phyloP scores from a whole-genome alignment of 2,888 invertebrate species.

The Homarus gammarus region DNA sequence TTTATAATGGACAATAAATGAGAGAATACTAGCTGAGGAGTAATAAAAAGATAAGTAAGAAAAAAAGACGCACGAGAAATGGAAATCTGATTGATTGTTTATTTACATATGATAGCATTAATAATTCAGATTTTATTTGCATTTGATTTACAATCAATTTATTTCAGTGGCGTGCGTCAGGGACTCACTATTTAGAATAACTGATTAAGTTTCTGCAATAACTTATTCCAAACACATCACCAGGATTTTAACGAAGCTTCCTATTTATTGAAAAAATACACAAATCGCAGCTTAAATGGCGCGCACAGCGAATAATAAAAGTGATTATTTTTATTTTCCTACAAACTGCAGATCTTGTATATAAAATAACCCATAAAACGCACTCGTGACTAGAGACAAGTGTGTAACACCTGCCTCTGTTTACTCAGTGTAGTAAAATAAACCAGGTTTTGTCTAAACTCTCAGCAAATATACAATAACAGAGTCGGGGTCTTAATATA shows the following conservation, averaged over 20 bases:
- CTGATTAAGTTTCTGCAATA: not conserved
- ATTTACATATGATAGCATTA: slow-evolving; percentile 9
- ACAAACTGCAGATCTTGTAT: too few species aligned
- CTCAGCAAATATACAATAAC: too few species aligned
- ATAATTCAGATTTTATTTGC: slow-evolving; percentile 10
- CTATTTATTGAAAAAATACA: not conserved
- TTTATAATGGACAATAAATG: too few species aligned
- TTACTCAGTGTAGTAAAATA: too few species aligned
- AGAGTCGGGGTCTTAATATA: too few species aligned
- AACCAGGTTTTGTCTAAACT: too few species aligned
- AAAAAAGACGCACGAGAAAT: not conserved
- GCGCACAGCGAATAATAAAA: too few species aligned
- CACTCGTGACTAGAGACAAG: too few species aligned
- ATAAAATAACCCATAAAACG: too few species aligned
- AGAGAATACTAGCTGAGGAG: not conserved
- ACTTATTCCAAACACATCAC: slow-evolving; percentile 3
- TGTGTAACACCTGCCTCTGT: too few species aligned
- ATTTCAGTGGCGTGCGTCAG: not conserved
- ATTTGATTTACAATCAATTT: slow-evolving; percentile 11
- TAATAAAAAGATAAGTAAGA: not conserved
- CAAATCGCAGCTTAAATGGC: not conserved
- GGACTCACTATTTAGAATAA: not conserved
- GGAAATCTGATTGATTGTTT: not conserved
- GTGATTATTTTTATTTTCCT: too few species aligned
- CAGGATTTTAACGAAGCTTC: not conserved